A percentile compares a stretch with the other conserved stretches of the same genome.
Conservation (phyloP, 1,140 invertebrate species). For the Drosophila obscura region DNA sequence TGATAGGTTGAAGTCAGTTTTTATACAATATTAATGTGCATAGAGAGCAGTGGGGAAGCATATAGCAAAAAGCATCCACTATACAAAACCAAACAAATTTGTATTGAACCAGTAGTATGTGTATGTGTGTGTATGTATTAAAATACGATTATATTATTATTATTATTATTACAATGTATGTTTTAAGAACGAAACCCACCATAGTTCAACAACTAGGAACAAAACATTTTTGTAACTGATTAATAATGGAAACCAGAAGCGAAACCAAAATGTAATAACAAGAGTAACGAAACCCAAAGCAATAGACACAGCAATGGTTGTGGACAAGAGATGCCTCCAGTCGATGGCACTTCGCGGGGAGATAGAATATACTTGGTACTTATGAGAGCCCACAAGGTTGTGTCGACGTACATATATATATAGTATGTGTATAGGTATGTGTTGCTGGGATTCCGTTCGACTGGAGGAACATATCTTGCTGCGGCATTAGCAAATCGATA, state of each 20-base stretch:
- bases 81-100: slow-evolving; percentile 46
- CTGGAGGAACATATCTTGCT: slow-evolving; percentile 34
- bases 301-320: background rate
- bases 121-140: slow-evolving; percentile 57
- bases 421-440: no score
- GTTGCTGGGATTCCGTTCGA: slow-evolving; percentile 17
- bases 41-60: slow-evolving; percentile 14
- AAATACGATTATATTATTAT: slow-evolving; percentile 41
- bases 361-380: slow-evolving; percentile 9
- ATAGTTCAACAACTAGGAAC: slow-evolving; percentile 80
- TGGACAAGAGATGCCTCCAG: background rate
- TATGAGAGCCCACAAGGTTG: slow-evolving; percentile 39
- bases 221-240: slow-evolving; percentile 74
- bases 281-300: background rate
- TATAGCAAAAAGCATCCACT: slow-evolving; percentile 20
- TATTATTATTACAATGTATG: slow-evolving; percentile 32
- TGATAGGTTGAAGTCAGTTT: slow-evolving; percentile 55
- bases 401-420: slow-evolving; percentile 23
- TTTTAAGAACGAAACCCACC: slow-evolving; percentile 80
- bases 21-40: slow-evolving; percentile 40
- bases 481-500: slow-evolving; percentile 14
- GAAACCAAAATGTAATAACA: no score
- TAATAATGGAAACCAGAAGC: slow-evolving; percentile 8
- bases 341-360: background rate
- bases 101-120: slow-evolving; percentile 46